Evolutionary conservation across 2,113 vertebrate species (phyloP).

Genomic region (Uria lomvia): DNA sequence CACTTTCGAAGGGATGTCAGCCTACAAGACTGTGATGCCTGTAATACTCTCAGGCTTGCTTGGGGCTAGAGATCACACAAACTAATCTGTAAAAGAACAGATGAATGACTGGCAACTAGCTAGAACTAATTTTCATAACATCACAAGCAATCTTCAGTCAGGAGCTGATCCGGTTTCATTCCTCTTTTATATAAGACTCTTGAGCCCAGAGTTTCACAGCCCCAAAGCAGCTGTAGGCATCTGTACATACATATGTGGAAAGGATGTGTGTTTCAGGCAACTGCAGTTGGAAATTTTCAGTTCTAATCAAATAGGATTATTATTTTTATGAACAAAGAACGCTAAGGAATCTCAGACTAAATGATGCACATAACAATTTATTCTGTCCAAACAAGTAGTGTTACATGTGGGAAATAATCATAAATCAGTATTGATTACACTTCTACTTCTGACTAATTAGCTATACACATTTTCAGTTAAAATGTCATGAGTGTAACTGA

Average conservation of each 20-base stretch:
- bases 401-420: neutral
- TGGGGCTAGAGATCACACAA: slow-evolving; percentile 30
- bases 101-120: slow-evolving; percentile 24
- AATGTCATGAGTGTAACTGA: neutral
- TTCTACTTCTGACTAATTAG: slow-evolving; percentile 21
- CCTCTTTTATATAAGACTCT: neutral
- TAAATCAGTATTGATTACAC: slow-evolving; percentile 25
- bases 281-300: neutral
- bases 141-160: slow-evolving; percentile 6
- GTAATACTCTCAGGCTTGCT: neutral
- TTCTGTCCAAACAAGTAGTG: neutral
- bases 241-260: neutral
- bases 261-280: neutral
- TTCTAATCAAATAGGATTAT: neutral
- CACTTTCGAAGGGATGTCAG: neutral
- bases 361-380: neutral
- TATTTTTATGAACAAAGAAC: neutral
- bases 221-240: neutral
- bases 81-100: slow-evolving; percentile 31
- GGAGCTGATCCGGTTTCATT: neutral
- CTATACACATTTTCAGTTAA: neutral
- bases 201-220: neutral
- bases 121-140: slow-evolving; percentile 18
- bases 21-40: neutral
- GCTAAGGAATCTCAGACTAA: neutral